These are phyloP conservation scores for Penaeus vannamei DNA, from an alignment of 1,140 invertebrate species.

Conservation along the genomic window DNA sequence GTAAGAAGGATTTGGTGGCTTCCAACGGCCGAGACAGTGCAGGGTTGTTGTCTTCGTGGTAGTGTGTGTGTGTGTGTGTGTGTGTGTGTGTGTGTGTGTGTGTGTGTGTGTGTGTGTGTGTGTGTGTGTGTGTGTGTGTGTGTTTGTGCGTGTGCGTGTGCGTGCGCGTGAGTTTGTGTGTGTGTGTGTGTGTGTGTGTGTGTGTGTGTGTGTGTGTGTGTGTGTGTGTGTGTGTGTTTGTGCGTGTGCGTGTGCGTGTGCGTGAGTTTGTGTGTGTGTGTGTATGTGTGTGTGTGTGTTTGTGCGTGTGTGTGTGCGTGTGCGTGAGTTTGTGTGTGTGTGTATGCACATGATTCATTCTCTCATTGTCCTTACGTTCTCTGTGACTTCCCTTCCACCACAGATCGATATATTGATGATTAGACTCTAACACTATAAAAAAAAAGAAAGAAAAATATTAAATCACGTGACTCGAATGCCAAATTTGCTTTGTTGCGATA, in stretches of 20 bases:
- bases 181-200: neutral
- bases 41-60: too few species aligned
- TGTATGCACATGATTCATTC: neutral
- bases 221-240: slow-evolving; percentile 21
- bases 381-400: neutral
- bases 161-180: neutral
- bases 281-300: neutral
- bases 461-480: neutral
- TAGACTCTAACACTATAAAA: too few species aligned
- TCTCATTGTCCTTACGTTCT: slow-evolving; percentile 18
- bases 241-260: slow-evolving; percentile 11
- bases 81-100: neutral
- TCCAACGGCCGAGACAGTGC: too few species aligned
- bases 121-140: neutral
- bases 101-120: slow-evolving; percentile 5
- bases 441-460: neutral
- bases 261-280: neutral
- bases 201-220: slow-evolving; percentile 23
- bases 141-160: neutral
- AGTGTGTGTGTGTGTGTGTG: too few species aligned
- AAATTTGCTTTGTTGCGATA: too few species aligned
- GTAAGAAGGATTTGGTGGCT: too few species aligned
- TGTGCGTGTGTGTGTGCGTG: neutral
- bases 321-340: neutral
- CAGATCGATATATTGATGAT: too few species aligned